Evolutionary conservation across 2,888 invertebrate genomes (phyloP), one percentile per base, ranked within the genome.

Genomic region (Ennomos erosarius): DNA sequence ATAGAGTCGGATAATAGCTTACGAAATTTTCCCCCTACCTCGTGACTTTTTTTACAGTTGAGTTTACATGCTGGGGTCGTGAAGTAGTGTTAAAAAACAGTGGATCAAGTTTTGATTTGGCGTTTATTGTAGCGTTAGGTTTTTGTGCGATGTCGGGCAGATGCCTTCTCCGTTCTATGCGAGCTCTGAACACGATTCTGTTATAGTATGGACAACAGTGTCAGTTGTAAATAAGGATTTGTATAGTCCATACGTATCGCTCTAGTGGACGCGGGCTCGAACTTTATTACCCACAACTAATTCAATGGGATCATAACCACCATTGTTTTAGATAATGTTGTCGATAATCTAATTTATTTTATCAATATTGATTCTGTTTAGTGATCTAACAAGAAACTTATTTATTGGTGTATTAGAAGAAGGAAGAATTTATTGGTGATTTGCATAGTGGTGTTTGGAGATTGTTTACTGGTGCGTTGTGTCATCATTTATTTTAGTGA

Each of bases 211-310:
- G 82, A 87, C 89, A 87, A 85, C 87, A 84, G 81, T 92, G 91
- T 86, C 92, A 93, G 93, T 93, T 88, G 91, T 92, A 91, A 92
- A 90, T 91, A 92, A 91, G 93, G 85, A 88, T 90, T 90, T 90
- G 92, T 90, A 88, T 90, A 88, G 91, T 81, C 86, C 83, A 88
- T 87, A 93, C 93, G 92, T 90, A 88, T 87, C 86, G 84, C 76
- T 80, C 82, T 84, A 80, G 87, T 88, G 85, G 78, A 78, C 81
- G 83, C 82, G 75, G 50, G 74, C 71, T 70, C 63, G 71, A 80
- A 76, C 76, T 83, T 80, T 78, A 79, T 79, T 76, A 78, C 71
- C 75, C 72, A 67, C 73, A 74, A 76, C 79, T 75, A 59, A 68
- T 80, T 79, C 74, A 64, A 74, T 75, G 69, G 70, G 72, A 76